phyloP scores from a whole-genome alignment of 2,888 invertebrate genomes.

The Cataglyphis livida region DNA sequence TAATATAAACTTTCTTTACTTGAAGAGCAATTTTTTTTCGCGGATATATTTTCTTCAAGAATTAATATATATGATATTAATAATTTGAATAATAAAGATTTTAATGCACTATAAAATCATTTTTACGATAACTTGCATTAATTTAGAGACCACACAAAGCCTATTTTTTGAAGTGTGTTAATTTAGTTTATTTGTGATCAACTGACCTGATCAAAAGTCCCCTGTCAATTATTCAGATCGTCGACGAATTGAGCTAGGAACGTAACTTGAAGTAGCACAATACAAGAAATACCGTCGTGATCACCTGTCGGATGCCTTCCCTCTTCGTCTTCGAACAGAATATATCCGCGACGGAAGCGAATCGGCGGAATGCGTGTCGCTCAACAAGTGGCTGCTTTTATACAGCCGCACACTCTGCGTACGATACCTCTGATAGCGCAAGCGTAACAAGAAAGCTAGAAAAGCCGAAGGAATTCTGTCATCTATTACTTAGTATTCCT shows the following conservation, averaged over 20 bases:
- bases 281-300: constrained; percentile 16
- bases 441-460: constrained; percentile 68
- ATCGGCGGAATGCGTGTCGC: constrained; percentile 82
- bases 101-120: neutral
- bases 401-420: constrained; percentile 77
- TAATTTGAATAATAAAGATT: neutral
- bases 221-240: constrained; percentile 29
- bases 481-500: constrained; percentile 14
- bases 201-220: constrained; percentile 28
- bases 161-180: neutral
- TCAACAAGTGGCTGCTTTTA: constrained; percentile 85
- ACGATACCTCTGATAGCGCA: constrained; percentile 74
- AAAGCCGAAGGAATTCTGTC: constrained; percentile 47
- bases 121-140: neutral
- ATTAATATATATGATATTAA: too few relatives aligned
- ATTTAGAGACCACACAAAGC: neutral
- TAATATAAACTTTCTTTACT: too few relatives aligned
- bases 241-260: constrained; percentile 16
- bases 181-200: neutral
- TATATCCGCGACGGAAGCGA: constrained; percentile 74
- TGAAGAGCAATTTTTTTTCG: too few relatives aligned
- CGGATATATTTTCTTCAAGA: neutral
- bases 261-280: constrained; percentile 31
- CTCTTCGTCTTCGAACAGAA: constrained; percentile 46
- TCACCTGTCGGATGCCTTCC: constrained; percentile 33